Evolutionary conservation across 2,113 vertebrate species (phyloP).

Genomic region (Physeter macrocephalus): DNA sequence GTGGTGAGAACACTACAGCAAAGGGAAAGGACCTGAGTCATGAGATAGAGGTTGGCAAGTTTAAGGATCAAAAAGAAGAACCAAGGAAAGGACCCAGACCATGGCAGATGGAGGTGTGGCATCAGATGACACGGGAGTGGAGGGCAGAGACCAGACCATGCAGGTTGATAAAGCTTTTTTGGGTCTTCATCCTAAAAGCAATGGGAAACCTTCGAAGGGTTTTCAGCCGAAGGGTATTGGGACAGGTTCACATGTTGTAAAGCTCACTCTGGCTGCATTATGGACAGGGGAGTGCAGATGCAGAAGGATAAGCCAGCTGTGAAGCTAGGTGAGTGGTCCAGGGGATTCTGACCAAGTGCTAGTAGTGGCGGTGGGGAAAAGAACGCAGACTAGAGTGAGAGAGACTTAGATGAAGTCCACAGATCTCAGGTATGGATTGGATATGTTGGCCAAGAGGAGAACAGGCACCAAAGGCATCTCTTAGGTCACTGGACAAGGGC

Average conservation of each 20-base stretch:
- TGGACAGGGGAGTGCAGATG: not conserved
- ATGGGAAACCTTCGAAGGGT: not conserved
- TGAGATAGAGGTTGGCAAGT: not conserved
- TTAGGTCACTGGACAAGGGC: not conserved
- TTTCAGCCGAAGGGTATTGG: not conserved
- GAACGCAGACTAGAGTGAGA: not conserved
- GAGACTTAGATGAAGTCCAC: not conserved
- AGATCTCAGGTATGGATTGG: not conserved
- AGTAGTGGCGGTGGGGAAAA: not conserved
- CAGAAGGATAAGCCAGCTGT: not conserved
- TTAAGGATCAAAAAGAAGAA: not conserved
- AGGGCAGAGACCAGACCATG: not conserved
- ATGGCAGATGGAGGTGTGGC: not conserved
- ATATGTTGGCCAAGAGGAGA: too few relatives aligned
- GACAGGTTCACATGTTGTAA: not conserved
- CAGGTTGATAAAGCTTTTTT: not conserved
- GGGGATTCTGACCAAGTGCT: not conserved
- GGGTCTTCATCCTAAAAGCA: not conserved
- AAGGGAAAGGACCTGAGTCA: not conserved
- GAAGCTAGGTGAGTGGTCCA: not conserved
- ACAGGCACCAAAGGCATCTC: not conserved
- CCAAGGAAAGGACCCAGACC: not conserved
- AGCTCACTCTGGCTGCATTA: not conserved
- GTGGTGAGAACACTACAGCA: not conserved
- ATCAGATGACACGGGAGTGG: not conserved